phyloP scores from a whole-genome alignment of 2,113 vertebrate genomes.

The Vulpes ferrilata region DNA sequence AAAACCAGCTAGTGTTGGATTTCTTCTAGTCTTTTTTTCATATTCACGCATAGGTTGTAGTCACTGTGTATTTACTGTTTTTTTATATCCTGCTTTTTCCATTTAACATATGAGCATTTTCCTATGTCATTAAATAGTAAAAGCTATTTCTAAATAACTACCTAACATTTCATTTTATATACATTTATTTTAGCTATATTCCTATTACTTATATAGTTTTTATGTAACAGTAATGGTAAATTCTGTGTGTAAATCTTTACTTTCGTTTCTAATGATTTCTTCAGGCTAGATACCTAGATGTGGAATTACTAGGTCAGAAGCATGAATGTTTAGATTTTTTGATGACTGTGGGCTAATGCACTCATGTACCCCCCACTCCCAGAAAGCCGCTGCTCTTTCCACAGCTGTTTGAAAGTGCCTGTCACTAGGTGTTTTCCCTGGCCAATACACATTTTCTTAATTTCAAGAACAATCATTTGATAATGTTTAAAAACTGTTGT shows the following conservation, averaged over 20 bases:
- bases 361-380: too few relatives aligned
- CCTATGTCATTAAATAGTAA: neutral
- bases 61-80: neutral
- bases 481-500: constrained; percentile 47
- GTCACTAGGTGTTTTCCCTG: neutral
- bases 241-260: constrained; percentile 1
- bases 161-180: constrained; percentile 12
- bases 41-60: neutral
- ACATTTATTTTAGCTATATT: neutral
- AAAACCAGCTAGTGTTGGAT: neutral
- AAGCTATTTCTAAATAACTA: constrained; percentile 46
- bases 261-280: constrained; percentile 35
- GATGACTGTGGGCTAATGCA: neutral
- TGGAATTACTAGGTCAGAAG: neutral
- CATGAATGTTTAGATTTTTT: neutral
- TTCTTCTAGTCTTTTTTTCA: constrained; percentile 16
- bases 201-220: neutral
- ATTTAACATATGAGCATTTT: constrained; percentile 45
- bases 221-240: neutral
- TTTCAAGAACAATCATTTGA: constrained; percentile 26
- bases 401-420: neutral
- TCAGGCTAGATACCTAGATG: constrained; percentile 9
- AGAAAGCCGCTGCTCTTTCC: neutral
- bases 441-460: neutral
- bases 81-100: constrained; percentile 23